Conservation (phyloP, 2,888 invertebrate genomes). For the Torymus auratus region DNA sequence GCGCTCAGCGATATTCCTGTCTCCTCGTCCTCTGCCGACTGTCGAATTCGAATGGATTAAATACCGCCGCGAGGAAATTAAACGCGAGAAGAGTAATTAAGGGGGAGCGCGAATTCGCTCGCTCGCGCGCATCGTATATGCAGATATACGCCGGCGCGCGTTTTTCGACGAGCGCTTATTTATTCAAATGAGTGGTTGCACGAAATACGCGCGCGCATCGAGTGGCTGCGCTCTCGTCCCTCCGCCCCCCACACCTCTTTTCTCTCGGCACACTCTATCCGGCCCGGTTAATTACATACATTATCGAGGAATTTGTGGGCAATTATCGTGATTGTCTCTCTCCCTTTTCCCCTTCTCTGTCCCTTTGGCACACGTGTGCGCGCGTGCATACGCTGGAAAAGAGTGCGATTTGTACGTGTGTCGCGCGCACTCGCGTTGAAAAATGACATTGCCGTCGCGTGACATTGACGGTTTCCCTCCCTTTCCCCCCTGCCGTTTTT, state of each 20-base stretch:
- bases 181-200: conserved; percentile 31
- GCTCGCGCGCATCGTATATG: not conserved
- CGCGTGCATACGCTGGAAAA: not conserved
- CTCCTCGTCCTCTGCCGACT: conserved; percentile 36
- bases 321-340: conserved; percentile 10
- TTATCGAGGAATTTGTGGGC: conserved; percentile 35
- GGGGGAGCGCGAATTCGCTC: not conserved
- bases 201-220: conserved; percentile 25
- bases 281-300: conserved; percentile 19
- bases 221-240: not conserved
- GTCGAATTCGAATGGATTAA: conserved; percentile 45
- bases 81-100: conserved; percentile 46
- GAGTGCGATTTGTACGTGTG: not conserved
- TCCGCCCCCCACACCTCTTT: not conserved
- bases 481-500: too few species aligned
- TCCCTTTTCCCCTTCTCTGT: too few species aligned
- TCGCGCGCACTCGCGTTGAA: not conserved
- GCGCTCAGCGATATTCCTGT: too few species aligned
- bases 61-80: conserved; percentile 33
- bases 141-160: too few species aligned
- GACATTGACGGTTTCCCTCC: too few species aligned
- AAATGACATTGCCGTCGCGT: not conserved
- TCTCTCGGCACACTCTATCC: too few species aligned
- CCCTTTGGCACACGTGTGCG: not conserved
- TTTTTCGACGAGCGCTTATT: conserved; percentile 31